Evolutionary conservation across 1,140 invertebrate species (phyloP), one percentile per base, ranked within the genome.

Genomic region (Dinoponera quadriceps): DNA sequence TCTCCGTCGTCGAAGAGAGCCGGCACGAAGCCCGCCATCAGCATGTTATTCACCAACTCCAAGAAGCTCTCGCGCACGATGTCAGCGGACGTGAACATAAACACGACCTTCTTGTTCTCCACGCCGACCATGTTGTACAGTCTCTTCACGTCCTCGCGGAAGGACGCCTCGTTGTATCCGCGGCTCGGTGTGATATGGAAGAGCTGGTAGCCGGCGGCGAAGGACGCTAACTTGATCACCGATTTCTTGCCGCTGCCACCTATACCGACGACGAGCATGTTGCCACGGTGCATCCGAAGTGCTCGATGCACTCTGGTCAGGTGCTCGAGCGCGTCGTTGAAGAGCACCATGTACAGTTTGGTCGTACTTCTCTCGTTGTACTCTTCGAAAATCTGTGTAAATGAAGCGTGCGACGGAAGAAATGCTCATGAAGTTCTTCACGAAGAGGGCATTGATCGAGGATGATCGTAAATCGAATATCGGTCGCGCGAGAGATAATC

Each of bases 251-350:
- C 98, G 90, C 97, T 96, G 20, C 98, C 98, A 4, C 97, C 97
- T 0, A 98, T 97, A 13, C 98, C 98, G 4, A 99, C 96, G 25
- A 98, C 94, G 90, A 99, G 94, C 7, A 97, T 96, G 90, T 99
- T 97, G 0, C 98, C 98, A 84, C 96, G 96, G 90, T 98, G 96
- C 96, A 98, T 97, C 65, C 98, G 95, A 60, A 98, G 92, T 0
- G 96, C 96, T 73, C 98, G 95, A 87, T 98, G 97, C 1, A 98
- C 96, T 63, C 98, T 95, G 0, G 97, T 98, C 85, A 98, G 91
- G 93, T 99, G 98, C 88, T 98, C 97, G 38, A 99, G 92, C 44
- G 97, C 98, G 92, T 98, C 98, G 90, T 98, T 97, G 90, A 99
- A 99, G 2, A 99, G 93, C 0, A 99, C 97, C 73, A 99, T 95